Evolutionary conservation across 2,888 invertebrate species (phyloP), one percentile per base, ranked within the genome.

Genomic region (Fissipunctia ypsillon): DNA sequence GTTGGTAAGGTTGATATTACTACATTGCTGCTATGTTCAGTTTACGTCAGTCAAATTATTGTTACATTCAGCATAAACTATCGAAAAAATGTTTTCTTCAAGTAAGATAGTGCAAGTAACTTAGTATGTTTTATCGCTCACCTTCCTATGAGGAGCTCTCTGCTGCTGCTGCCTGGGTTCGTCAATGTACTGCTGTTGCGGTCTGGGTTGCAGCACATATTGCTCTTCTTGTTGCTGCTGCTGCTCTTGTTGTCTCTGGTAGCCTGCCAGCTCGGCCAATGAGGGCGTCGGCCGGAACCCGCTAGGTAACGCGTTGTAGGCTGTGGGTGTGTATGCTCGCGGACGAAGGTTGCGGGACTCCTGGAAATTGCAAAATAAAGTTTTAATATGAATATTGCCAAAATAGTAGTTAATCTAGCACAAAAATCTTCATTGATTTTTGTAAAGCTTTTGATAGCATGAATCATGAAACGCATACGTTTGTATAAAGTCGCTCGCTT

Each of bases 101-200:
- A 16, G 16, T 38, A 10, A 28, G 16, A 16, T 28, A 16, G 19
- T 19, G 48, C 35, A 35, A 35, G 35, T 35, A 35, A 35, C 35
- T 3, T n/a, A 31, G 31, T 19, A 52, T 41, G 25, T 38, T 54
- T 28, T 16, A 19, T 65, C 14, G 22, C 54, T 74, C 86, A 95
- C 95, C 93, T 94, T 94, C 73, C 95, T 91, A 38, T 94, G 93
- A 12, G 91, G 93, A 57, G 90, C 88, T 81, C 95, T 91, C 38
- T 85, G 86, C 4, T 14, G 86, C 72, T 16, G 86, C 72, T 98
- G 96, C 82, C 98, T 97, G 88, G 98, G 98, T 85, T 98, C 98
- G 82, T 98, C 97, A 83, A 95, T 87, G 69, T 93, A 93, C 73
- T 94, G 94, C 78, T 89, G 93, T 80, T 86, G 94, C 65, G 87